phyloP scores from a whole-genome alignment of 2,888 invertebrate species.

The Furcula furcula region DNA sequence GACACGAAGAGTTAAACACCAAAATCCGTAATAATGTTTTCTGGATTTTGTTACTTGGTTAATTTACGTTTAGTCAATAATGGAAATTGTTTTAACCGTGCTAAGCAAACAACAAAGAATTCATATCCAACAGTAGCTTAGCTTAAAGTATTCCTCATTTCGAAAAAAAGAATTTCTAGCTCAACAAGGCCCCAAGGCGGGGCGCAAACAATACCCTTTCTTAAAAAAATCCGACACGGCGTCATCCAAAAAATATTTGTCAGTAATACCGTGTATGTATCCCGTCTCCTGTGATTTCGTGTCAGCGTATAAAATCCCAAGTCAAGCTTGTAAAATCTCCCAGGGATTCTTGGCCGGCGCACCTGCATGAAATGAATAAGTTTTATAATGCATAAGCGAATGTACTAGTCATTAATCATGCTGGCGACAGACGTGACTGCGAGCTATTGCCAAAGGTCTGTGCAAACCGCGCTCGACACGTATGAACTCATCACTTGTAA shows the following conservation, averaged over 20 bases:
- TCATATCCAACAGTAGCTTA: conserved; percentile 21
- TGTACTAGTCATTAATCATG: conserved; percentile 58
- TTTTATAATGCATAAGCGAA: conserved; percentile 48
- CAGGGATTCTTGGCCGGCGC: conserved; percentile 28
- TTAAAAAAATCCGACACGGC: no score
- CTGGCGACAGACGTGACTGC: conserved; percentile 42
- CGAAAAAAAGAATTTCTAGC: no score
- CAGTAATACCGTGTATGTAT: no score
- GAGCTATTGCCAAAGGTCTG: conserved; percentile 59
- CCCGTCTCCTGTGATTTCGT: no score
- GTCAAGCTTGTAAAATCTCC: conserved; percentile 23
- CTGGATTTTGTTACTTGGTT: no score
- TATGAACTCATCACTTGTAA: conserved; percentile 66
- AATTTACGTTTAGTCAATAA: background rate
- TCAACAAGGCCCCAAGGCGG: no score
- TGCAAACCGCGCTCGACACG: conserved; percentile 48
- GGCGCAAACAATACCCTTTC: no score
- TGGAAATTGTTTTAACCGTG: background rate
- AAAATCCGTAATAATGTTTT: no score
- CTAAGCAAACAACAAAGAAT: conserved; percentile 14
- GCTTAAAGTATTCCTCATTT: no score
- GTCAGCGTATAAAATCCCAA: no score
- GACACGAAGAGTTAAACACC: no score
- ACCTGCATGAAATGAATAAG: conserved; percentile 36
- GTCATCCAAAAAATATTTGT: no score